Evolutionary conservation across 1,140 invertebrate genomes (phyloP), one percentile per base, ranked within the genome.

Genomic region (Drosophila funebris): DNA sequence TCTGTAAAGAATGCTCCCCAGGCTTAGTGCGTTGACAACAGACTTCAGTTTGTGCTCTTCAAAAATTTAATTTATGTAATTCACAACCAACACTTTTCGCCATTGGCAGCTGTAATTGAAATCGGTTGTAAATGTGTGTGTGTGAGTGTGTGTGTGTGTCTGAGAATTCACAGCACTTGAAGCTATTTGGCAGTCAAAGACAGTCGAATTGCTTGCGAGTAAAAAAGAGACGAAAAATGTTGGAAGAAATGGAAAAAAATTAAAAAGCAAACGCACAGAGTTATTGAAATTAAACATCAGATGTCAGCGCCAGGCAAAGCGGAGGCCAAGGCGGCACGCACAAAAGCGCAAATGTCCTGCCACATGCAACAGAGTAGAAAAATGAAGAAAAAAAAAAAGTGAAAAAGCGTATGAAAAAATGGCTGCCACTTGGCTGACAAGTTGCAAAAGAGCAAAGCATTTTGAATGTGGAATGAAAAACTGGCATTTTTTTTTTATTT

Each of bases 241-340:
- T 37, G 41, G 22, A 69, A 37, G 24, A 37, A 46, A 39, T 13
- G 29, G 24, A 50, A 64, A 43, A 64, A 77, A 69, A 83, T 70
- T 64, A 74, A 83, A 83, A 76, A 76, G 41, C 58, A 53, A 74
- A 58, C 63, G 57, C 64, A 63, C 82, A 64, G 82, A 84, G 81
- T 84, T 84, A 84, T 84, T 84, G 82, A 84, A 84, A 84, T 84
- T 84, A 84, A 84, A 87, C 81, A 84, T 84, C 81, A 84, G 81
- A 70, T 84, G 81, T 84, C 81, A 84, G 53, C 60, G 61, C 13
- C 81, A 84, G 81, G 48, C 69, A 31, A 63, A 48, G 13, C 56
- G 61, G 29, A 77, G 82, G 82, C 77, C 82, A 81, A 81, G 54
- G 48, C 67, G 54, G 48, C 67, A 84, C 81, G 76, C 76, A 85